Evolutionary conservation across 2,797 vertebrate genomes (phyloP).

Genomic region (Carcharodon carcharias): DNA sequence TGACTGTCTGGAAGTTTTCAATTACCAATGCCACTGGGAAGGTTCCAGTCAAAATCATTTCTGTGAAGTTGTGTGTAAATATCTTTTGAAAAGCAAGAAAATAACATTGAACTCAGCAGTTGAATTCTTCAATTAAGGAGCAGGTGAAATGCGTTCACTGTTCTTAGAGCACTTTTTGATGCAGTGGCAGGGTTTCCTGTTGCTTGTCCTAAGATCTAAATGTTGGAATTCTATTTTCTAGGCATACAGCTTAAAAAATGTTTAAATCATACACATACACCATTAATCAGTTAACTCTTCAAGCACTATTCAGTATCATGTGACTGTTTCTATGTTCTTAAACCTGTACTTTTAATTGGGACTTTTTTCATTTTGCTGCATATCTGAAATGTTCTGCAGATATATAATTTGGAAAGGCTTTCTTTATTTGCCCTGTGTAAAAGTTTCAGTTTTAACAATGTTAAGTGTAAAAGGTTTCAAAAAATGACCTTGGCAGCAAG

Average conservation of each 20-base stretch:
- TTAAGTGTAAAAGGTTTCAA: not conserved
- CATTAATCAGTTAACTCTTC: slow-evolving; percentile 17
- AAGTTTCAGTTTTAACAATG: not conserved
- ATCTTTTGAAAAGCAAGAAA: slow-evolving; percentile 42
- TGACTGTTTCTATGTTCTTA: not conserved
- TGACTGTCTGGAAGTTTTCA: slow-evolving; percentile 38
- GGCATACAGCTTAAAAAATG: not conserved
- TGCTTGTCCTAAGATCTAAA: slow-evolving; percentile 1
- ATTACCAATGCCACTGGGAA: slow-evolving; percentile 53
- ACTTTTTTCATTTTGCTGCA: not conserved
- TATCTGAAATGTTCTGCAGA: not conserved
- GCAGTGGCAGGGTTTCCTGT: slow-evolving; percentile 55
- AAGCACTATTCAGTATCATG: not conserved
- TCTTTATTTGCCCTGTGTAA: not conserved
- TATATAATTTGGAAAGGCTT: not conserved
- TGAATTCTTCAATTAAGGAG: slow-evolving; percentile 61
- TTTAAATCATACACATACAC: not conserved
- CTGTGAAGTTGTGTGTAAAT: slow-evolving; percentile 45
- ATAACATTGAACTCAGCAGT: slow-evolving; percentile 65
- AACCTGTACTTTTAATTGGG: not conserved
- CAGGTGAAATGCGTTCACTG: slow-evolving; percentile 40
- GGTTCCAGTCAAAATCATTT: slow-evolving; percentile 48
- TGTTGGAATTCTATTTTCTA: slow-evolving; percentile 1
- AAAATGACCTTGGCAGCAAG: not conserved
- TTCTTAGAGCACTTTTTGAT: slow-evolving; percentile 72